Conservation (phyloP, 2,888 invertebrate genomes). For the Sarcophaga rosellei region DNA sequence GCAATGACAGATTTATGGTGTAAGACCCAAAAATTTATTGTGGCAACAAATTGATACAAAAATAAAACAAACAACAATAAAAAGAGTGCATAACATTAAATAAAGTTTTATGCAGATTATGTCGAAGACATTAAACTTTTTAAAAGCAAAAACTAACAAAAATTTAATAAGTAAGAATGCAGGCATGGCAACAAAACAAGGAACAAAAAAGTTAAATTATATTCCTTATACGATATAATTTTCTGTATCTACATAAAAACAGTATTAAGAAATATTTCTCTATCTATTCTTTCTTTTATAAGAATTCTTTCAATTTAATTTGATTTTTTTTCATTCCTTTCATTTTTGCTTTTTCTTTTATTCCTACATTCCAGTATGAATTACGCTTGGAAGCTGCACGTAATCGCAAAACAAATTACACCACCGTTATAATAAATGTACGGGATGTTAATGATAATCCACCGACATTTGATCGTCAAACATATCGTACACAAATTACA, state of each 20-base stretch:
- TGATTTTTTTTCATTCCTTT: background rate
- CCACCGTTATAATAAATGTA: conserved; percentile 97
- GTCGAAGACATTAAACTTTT: conserved; percentile 56
- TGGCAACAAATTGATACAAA: conserved; percentile 20
- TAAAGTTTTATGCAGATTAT: conserved; percentile 62
- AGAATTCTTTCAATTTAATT: conserved; percentile 12
- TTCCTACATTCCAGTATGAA: conserved; percentile 86
- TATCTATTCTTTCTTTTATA: too few species aligned
- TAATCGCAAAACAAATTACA: conserved; percentile 97
- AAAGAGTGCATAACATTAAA: conserved; percentile 29
- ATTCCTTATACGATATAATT: background rate
- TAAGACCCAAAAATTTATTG: conserved; percentile 20
- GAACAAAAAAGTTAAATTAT: background rate
- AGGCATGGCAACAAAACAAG: background rate
- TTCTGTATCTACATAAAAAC: too few species aligned
- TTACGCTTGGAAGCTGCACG: conserved; percentile 95
- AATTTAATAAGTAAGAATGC: background rate
- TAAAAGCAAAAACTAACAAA: background rate
- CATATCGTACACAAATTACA: conserved; percentile 96
- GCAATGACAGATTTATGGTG: conserved; percentile 41
- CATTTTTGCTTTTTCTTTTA: conserved; percentile 71
- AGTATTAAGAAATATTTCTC: too few species aligned
- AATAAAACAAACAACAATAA: background rate
- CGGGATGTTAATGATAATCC: conserved; percentile 94
- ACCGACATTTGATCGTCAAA: conserved; percentile 96